Percentiles rank a stretch among this genome's conserved stretches.
Evolutionary conservation across 2,113 vertebrate species (phyloP).

Genomic region (Felis catus): F.catus_Fca126_mat1.0 CM031422.1:30257501-30258000

Average conservation of each 20-base stretch:
- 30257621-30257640: background rate
- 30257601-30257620: background rate
- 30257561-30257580: background rate
- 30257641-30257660: background rate
- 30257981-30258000: background rate
- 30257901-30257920: background rate
- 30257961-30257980: background rate
- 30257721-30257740: background rate
- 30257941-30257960: background rate
- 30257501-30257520: background rate
- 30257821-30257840: background rate
- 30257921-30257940: background rate
- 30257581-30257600: background rate
- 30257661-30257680: background rate
- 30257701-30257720: background rate
- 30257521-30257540: background rate
- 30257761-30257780: background rate
- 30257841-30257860: background rate
- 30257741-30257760: background rate
- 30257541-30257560: background rate
- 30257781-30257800: background rate
- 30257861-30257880: background rate
- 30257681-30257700: background rate
- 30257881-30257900: background rate
- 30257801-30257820: background rate